Percentiles rank a stretch among this genome's conserved stretches.
Conservation (phyloP, 2,797 vertebrate species). For the Acrocephalus scirpaceus region DNA sequence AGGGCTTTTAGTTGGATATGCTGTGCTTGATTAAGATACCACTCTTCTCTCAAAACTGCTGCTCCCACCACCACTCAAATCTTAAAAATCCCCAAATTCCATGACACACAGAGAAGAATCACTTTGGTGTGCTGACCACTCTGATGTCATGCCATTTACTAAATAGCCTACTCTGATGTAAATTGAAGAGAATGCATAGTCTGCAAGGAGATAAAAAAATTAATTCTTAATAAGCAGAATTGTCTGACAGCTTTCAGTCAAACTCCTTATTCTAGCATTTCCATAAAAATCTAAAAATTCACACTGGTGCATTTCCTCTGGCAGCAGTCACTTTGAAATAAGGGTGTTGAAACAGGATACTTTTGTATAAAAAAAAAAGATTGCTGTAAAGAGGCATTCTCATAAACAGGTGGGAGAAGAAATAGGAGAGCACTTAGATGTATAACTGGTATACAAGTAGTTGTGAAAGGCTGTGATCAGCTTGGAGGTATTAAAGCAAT, state of each 20-base stretch:
- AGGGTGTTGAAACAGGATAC: background rate
- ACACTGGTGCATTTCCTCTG: background rate
- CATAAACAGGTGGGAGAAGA: conserved; percentile 5
- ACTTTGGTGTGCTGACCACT: background rate
- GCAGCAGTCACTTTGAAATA: background rate
- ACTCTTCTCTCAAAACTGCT: background rate
- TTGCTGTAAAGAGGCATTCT: background rate
- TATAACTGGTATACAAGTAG: background rate
- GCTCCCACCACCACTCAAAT: background rate
- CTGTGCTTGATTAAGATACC: background rate
- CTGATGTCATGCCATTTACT: background rate
- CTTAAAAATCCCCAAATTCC: background rate
- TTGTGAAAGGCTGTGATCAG: background rate
- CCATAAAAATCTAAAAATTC: background rate
- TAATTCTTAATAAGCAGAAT: background rate
- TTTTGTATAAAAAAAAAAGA: background rate
- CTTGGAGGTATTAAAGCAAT: background rate
- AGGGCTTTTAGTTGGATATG: background rate
- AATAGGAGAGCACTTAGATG: background rate
- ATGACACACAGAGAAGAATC: background rate
- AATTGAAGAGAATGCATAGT: background rate
- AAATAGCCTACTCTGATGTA: background rate
- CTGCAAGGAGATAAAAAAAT: background rate
- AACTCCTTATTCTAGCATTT: background rate
- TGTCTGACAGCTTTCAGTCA: background rate